Conservation (phyloP, 2,113 vertebrate genomes). For the Oreochromis aureus region DNA sequence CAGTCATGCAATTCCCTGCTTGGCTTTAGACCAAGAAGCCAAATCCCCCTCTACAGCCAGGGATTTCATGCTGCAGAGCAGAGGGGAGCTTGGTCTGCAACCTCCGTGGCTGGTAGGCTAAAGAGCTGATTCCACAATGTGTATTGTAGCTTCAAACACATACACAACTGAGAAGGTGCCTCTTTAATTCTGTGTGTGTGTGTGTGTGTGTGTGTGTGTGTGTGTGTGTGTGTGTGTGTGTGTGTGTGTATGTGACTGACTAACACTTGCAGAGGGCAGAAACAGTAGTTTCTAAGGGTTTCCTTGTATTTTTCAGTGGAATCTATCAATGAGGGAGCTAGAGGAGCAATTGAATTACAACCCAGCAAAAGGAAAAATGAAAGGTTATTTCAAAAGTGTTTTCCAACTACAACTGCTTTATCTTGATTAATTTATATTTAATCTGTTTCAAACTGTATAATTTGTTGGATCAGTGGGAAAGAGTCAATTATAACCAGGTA, state of each 20-base stretch:
- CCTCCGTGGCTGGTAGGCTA: constrained; percentile 68
- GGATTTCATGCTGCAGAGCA: constrained; percentile 71
- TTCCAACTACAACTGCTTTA: neutral
- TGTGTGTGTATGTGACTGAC: neutral
- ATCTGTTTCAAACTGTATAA: neutral
- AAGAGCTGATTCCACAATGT: constrained; percentile 34
- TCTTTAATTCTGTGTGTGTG: neutral
- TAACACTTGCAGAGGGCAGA: constrained; percentile 7
- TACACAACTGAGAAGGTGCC: neutral
- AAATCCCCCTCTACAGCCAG: constrained; percentile 75
- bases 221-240: neutral
- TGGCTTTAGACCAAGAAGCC: constrained; percentile 75
- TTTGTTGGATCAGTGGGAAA: neutral
- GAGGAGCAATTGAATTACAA: neutral
- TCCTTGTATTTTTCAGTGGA: constrained; percentile 11
- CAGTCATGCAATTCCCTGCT: constrained; percentile 63
- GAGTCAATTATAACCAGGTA: neutral
- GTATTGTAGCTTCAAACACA: constrained; percentile 30
- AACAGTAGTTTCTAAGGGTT: neutral
- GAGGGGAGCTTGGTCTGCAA: constrained; percentile 62
- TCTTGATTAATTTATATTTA: neutral
- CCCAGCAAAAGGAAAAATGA: neutral
- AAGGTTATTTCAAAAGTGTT: neutral
- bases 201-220: neutral
- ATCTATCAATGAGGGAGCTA: constrained; percentile 18